Conservation (phyloP, 2,888 invertebrate species). For the Meliscaeva auricollis region DNA sequence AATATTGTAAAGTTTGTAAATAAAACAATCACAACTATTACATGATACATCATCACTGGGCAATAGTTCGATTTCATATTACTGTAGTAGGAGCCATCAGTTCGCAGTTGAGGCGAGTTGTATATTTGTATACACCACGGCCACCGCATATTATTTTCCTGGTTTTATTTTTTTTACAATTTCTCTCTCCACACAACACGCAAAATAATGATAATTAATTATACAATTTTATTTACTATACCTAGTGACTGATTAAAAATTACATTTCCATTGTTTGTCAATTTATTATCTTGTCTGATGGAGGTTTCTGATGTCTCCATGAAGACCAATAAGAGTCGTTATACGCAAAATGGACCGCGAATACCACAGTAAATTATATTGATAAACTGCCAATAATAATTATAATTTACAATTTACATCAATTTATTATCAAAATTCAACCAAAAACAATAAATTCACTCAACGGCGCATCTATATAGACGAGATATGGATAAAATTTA, state of each 20-base stretch:
- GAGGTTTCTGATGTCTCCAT: constrained; percentile 43
- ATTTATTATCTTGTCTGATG: constrained; percentile 47
- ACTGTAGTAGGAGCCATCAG: constrained; percentile 28
- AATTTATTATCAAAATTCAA: constrained; percentile 26
- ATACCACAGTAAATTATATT: constrained; percentile 41
- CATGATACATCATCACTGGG: constrained; percentile 44
- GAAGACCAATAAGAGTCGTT: constrained; percentile 47
- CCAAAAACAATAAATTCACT: neutral
- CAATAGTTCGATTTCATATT: constrained; percentile 55
- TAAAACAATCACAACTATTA: constrained; percentile 71
- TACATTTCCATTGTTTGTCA: constrained; percentile 72
- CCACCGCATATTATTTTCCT: constrained; percentile 38
- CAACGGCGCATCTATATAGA: constrained; percentile 7
- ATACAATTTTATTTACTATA: constrained; percentile 51
- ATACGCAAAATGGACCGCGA: constrained; percentile 48
- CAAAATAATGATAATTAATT: constrained; percentile 49
- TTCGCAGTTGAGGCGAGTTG: constrained; percentile 23
- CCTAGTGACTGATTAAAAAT: constrained; percentile 69
- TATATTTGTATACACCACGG: constrained; percentile 58
- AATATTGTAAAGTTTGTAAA: constrained; percentile 64
- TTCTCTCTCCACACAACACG: constrained; percentile 35
- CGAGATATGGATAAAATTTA: constrained; percentile 27
- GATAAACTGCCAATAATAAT: constrained; percentile 56
- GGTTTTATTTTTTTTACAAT: neutral
- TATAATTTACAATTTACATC: constrained; percentile 25